These are phyloP conservation scores for Sacculina carcini DNA, from an alignment of 2,888 invertebrate genomes.

Conservation along the genomic window DNA sequence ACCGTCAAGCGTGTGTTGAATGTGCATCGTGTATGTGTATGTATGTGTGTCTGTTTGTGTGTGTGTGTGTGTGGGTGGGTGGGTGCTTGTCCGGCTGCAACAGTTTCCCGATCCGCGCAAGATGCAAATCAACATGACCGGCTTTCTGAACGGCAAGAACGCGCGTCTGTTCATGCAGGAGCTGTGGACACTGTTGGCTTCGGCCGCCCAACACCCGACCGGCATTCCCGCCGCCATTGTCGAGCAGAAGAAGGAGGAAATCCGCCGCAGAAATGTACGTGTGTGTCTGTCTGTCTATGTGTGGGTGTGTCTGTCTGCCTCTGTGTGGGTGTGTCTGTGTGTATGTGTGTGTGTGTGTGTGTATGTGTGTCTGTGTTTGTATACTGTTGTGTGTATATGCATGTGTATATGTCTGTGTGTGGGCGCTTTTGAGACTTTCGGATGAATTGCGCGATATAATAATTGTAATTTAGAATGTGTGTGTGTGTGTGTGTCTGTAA, in stretches of 20 bases:
- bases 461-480: neutral
- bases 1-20: neutral
- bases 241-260: constrained; percentile 87
- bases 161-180: constrained; percentile 93
- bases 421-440: constrained; percentile 5
- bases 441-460: constrained; percentile 13
- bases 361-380: no score
- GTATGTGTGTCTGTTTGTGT: no score
- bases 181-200: constrained; percentile 77
- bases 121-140: constrained; percentile 99
- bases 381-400: no score
- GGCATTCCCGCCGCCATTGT: constrained; percentile 87
- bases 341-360: no score
- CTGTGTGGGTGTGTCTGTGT: no score
- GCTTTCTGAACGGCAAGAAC: constrained; percentile 91
- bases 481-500: constrained; percentile 13
- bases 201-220: constrained; percentile 78
- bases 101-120: constrained; percentile 88
- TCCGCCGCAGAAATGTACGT: constrained; percentile 56
- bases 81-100: constrained; percentile 10
- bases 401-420: no score
- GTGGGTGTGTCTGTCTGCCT: no score
- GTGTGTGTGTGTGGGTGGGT: no score
- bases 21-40: no score
- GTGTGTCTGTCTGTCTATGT: no score